Base-by-base conservation (phyloP, 2,797 vertebrate species). In the Rhynchotus rufescens region DNA sequence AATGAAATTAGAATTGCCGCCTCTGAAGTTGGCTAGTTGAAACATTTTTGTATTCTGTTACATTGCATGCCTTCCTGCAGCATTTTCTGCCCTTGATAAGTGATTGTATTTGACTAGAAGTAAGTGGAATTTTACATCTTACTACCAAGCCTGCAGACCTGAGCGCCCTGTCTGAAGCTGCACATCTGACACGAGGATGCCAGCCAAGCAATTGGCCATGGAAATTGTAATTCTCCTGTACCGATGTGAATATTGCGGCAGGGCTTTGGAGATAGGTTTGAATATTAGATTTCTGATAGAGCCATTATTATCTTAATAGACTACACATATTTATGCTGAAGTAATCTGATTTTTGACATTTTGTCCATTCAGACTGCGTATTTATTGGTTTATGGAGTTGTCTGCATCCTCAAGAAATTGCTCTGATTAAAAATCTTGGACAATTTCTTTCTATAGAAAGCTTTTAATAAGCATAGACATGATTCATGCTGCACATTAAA, bases 361-460 rank as follows among this genome's bases (percentile, higher is more conserved):
- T 80, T 67, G 57, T 84, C 52, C 75, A 62, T 52, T 79, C 66
- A 77, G 73, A 74, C 36, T 87, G 6, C 47, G 93, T 94, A 75
- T 94, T 92, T 94, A 62, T 83, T 89, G 69, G 32, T 68, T 91
- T 84, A 32, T 91, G 57, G 71, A 71, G 52, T 34, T 56, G 36
- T 61, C 36, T 92, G 30, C 12, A n/a, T 45, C 57, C 51, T 80
- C 80, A 82, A 92, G 91, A 84, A 59, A 62, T 74, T 79, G 54
- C 71, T 95, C 92, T 94, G 67, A 94, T 94, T 86, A 80, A 95
- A 96, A 93, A 76, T 92, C 30, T 47, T 79, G 40, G 72, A 60
- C 62, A 94, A 19, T 25, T 94, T 72, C 57, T 93, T 89, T 89
- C 65, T 85, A 34, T 93, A 93, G 93, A 51, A 79, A 64, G 17